Evolutionary conservation across 2,888 invertebrate species (phyloP).

Genomic region (Pteria penguin): DNA sequence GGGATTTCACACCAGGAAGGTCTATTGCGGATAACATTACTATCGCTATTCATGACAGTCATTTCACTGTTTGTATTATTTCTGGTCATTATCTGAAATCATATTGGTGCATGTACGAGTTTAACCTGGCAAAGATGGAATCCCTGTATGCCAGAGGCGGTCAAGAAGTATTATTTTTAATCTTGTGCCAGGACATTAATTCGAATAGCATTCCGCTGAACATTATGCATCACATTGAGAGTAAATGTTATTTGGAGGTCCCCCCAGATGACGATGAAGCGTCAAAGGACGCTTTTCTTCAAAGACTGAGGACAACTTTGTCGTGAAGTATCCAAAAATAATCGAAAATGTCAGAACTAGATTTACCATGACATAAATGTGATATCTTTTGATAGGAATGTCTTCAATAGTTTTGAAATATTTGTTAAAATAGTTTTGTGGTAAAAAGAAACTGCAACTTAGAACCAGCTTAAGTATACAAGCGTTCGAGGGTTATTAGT

Average conservation of each 20-base stretch:
- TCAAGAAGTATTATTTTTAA: neutral
- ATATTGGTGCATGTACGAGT: slow-evolving; percentile 1
- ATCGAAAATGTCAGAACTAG: too few species aligned
- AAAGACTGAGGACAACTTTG: too few species aligned
- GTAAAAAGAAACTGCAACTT: too few species aligned
- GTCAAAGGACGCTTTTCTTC: too few species aligned
- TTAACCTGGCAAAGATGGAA: slow-evolving; percentile 4
- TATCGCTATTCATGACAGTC: neutral
- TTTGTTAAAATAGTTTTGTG: too few species aligned
- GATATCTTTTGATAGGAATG: too few species aligned
- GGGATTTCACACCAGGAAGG: neutral
- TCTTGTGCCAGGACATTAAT: neutral
- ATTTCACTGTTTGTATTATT: neutral
- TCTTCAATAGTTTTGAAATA: too few species aligned
- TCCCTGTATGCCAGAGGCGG: neutral
- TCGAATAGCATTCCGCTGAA: neutral
- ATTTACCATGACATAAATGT: too few species aligned
- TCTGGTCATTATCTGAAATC: neutral
- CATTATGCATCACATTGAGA: neutral
- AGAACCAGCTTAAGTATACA: too few species aligned
- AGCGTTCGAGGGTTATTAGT: too few species aligned
- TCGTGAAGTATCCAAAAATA: too few species aligned
- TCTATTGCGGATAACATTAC: neutral
- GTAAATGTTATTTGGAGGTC: neutral
- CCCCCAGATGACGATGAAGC: neutral